Evolutionary conservation across 1,140 invertebrate genomes (phyloP).

Genomic region (Cotesia vestalis): DNA sequence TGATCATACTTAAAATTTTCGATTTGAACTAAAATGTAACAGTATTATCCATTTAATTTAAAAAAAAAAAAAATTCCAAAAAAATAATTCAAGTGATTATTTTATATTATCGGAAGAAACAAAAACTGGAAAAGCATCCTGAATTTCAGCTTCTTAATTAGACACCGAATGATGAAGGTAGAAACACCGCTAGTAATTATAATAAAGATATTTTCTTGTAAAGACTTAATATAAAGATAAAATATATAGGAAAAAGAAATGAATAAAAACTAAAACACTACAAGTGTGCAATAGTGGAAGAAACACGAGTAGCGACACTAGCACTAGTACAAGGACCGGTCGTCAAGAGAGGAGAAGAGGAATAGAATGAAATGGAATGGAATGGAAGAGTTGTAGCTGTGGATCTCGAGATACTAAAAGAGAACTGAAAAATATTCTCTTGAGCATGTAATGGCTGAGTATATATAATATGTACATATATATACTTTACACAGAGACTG

Average conservation of each 20-base stretch:
- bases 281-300: constrained; percentile 2
- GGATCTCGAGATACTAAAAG: not conserved
- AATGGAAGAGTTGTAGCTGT: not conserved
- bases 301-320: constrained; percentile 19
- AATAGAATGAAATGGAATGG: not conserved
- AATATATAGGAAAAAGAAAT: not conserved
- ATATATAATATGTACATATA: not conserved
- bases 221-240: not conserved
- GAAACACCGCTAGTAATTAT: too few species aligned
- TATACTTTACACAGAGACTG: not conserved
- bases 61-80: too few species aligned
- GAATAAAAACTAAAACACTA: too few species aligned
- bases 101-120: too few species aligned
- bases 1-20: too few species aligned
- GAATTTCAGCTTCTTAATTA: too few species aligned
- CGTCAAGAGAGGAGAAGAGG: constrained; percentile 5
- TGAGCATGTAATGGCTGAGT: not conserved
- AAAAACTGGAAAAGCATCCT: too few species aligned
- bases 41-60: too few species aligned
- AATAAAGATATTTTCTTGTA: too few species aligned
- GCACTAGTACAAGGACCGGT: constrained; percentile 1
- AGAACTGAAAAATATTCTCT: constrained; percentile 21
- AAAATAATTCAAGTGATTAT: too few species aligned
- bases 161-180: too few species aligned
- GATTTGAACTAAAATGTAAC: too few species aligned